Conservation (phyloP, 1,140 invertebrate species). For the Triops cancriformis region DNA sequence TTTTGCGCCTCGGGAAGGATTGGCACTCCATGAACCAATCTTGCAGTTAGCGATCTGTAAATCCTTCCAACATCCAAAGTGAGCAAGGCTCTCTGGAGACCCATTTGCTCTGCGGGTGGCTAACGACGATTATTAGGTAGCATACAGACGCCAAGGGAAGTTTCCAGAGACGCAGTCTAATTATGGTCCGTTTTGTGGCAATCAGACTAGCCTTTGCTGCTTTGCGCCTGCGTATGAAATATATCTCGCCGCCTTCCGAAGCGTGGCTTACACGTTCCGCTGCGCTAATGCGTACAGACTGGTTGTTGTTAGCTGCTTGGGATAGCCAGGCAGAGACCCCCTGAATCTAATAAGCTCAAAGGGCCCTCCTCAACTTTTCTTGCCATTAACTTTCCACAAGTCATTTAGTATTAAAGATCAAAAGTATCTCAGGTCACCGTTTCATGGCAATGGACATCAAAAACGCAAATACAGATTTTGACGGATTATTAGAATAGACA, state of each 20-base stretch:
- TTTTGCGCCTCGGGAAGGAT: no score
- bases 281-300: background rate
- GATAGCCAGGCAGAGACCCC: background rate
- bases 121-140: background rate
- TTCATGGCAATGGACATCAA: no score
- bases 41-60: background rate
- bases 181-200: constrained; percentile 13
- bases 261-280: background rate
- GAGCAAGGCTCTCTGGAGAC: background rate
- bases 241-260: background rate
- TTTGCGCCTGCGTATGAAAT: background rate
- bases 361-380: background rate
- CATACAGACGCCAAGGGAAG: background rate
- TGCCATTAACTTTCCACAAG: no score
- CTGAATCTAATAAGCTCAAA: background rate
- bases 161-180: background rate
- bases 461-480: no score
- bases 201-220: background rate
- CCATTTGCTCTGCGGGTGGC: background rate
- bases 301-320: background rate
- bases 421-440: no score
- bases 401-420: no score
- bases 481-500: no score
- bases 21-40: no score
- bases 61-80: background rate